A percentile compares a stretch with the other conserved stretches of the same genome.
phyloP scores from a whole-genome alignment of 2,113 vertebrate genomes.

The Antechinus stuartii region DNA sequence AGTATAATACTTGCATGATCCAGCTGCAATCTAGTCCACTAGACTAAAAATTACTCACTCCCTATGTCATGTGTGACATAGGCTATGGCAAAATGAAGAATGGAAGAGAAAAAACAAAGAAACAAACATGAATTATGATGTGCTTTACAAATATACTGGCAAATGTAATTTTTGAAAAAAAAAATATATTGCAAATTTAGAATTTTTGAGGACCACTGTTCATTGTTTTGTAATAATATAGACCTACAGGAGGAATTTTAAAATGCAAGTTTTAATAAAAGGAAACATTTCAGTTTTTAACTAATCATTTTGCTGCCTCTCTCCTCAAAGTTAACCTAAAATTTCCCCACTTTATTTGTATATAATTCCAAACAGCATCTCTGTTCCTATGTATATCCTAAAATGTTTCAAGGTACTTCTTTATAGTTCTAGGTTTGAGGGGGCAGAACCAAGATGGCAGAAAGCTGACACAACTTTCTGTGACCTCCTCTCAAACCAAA shows the following conservation, averaged over 20 bases:
- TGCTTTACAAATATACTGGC: not conserved
- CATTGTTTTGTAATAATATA: not conserved
- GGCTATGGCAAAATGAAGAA: not conserved
- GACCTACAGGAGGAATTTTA: not conserved
- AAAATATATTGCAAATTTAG: not conserved
- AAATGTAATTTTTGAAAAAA: not conserved
- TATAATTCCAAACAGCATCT: not conserved
- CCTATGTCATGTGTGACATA: not conserved
- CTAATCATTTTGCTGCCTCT: not conserved
- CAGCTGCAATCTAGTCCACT: not conserved
- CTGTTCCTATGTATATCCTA: not conserved
- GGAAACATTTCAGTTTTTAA: not conserved
- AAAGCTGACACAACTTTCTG: too few species aligned
- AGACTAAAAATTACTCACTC: too few species aligned
- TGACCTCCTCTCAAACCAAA: too few species aligned
- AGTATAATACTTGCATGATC: not conserved
- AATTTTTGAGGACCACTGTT: not conserved
- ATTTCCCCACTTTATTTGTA: not conserved
- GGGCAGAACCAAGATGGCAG: too few species aligned
- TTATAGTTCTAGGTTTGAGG: too few species aligned
- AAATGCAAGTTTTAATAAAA: not conserved
- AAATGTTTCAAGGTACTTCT: not conserved
- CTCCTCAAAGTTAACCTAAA: not conserved
- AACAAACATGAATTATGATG: not conserved
- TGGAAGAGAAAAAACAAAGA: not conserved